Conservation (phyloP, 2,888 invertebrate genomes). For the Drosophila peninsularis region DNA sequence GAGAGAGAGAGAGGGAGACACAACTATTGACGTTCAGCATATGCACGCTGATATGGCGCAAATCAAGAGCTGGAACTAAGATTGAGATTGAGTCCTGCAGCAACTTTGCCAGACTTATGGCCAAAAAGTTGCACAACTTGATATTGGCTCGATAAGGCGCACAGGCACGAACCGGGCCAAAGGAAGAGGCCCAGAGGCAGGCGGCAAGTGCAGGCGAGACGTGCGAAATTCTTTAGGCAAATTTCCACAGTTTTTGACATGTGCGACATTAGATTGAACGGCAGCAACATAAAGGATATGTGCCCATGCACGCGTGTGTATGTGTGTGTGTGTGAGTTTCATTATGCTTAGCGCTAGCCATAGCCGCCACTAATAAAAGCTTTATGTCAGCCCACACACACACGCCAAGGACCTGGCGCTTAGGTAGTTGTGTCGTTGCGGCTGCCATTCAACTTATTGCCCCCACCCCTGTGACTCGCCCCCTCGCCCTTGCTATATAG, state of each 20-base stretch:
- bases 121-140: constrained; percentile 48
- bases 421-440: constrained; percentile 41
- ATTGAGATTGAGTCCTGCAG: constrained; percentile 9
- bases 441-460: constrained; percentile 10
- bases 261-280: constrained; percentile 75
- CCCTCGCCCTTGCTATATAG: constrained; percentile 16
- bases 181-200: background rate
- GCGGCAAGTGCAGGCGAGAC: constrained; percentile 52
- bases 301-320: background rate
- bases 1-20: background rate
- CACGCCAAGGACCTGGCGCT: constrained; percentile 23
- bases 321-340: constrained; percentile 25
- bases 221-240: constrained; percentile 69
- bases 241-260: constrained; percentile 70
- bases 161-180: constrained; percentile 56
- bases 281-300: constrained; percentile 42
- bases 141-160: constrained; percentile 72
- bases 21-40: constrained; percentile 41
- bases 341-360: constrained; percentile 46
- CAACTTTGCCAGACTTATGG: constrained; percentile 50
- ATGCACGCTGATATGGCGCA: constrained; percentile 60
- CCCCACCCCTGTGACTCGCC: background rate
- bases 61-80: constrained; percentile 11
- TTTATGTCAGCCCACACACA: constrained; percentile 46
- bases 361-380: constrained; percentile 67